Base-by-base conservation (phyloP, 1,140 invertebrate species). In the Zaprionus gabonicus region DNA sequence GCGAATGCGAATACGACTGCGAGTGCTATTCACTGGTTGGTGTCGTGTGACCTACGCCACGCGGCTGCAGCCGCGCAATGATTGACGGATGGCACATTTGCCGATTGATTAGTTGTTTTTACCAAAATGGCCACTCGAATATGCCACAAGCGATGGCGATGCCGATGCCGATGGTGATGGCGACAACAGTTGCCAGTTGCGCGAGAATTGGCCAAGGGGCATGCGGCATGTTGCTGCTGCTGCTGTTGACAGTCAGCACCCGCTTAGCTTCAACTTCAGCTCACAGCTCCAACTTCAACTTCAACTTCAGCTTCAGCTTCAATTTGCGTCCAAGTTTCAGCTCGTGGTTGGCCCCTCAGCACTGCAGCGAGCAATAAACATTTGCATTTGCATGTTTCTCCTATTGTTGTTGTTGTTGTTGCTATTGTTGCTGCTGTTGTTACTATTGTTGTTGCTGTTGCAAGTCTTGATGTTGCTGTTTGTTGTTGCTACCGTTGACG, bases 81-180 rank as follows among this genome's bases (percentile, higher is more conserved):
- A 90, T 90, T 91, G 85, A 90, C 85, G 85, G 85, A 90, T 90
- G 85, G 85, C 85, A 90, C 86, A 90, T 90, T 90, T 90, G 79
- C 81, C 73, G 88, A 90, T 90, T 90, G 85, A 90, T 90, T 90
- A 90, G 85, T 90, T 90, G 85, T 91, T 91, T 81, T 90, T 91
- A 91, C 85, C 86, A 90, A 91, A 90, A 90, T 90, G 85, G 85
- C 87, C 65, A 74, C 76, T 20, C 25, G 23, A 59, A 62, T 53
- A 46, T 87, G 80, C 81, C 82, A 82, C 83, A 58, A 57, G 63
- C 60, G 49, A 59, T 44, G 58, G 41, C 28, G 51, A 62, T 27
- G 49, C 20, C 20, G 23, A 62, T 56, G 57, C 34, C 51, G 72
- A 71, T 51, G 46, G 34, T 44, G 55, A 28, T 38, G 70, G 63